phyloP scores from a whole-genome alignment of 2,113 vertebrate genomes.

The Rhea pennata region DNA sequence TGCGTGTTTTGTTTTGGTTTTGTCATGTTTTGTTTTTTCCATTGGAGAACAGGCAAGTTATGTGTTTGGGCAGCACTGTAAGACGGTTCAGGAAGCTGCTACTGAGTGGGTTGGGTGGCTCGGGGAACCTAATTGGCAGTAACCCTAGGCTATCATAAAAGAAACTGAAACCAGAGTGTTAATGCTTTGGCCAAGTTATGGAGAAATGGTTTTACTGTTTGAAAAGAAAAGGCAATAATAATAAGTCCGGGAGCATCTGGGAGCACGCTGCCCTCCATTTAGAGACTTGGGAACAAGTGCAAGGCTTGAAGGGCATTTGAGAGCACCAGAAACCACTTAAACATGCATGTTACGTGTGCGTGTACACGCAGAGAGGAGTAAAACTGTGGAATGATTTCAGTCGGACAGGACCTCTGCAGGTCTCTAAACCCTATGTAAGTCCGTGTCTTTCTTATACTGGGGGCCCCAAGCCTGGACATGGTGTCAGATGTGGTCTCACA shows the following conservation, averaged over 20 bases:
- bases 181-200: neutral
- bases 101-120: neutral
- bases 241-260: neutral
- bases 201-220: neutral
- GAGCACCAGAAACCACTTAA: neutral
- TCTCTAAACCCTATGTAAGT: neutral
- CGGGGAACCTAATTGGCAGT: neutral
- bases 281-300: neutral
- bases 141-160: neutral
- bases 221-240: neutral
- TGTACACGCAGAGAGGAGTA: neutral
- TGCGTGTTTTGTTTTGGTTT: neutral
- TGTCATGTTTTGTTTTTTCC: neutral
- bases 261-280: neutral
- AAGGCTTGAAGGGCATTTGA: neutral
- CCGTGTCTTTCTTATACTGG: neutral
- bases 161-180: neutral
- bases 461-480: rapidly evolving
- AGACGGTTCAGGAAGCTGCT: neutral
- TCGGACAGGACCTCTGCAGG: neutral
- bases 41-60: conserved; percentile 32
- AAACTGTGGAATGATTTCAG: neutral
- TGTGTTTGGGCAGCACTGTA: neutral
- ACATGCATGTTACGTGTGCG: neutral
- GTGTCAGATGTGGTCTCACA: neutral